Percentiles rank a stretch among this genome's conserved stretches.
Conservation (phyloP, 2,888 invertebrate species). For the Venustoraphidia nigricollis region DNA sequence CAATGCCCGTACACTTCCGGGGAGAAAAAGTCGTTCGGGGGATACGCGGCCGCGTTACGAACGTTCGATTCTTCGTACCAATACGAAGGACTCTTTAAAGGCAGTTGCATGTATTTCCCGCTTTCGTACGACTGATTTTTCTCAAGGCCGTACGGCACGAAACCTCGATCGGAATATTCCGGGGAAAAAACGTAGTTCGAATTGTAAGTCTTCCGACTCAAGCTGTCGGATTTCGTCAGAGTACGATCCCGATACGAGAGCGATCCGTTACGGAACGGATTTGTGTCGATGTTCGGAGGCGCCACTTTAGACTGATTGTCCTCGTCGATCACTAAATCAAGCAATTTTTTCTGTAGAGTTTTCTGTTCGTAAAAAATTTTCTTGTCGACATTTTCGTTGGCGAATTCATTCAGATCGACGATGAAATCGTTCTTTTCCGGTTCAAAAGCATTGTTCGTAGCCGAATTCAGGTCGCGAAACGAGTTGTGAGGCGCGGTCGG, state of each 20-base stretch:
- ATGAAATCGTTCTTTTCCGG: too few relatives aligned
- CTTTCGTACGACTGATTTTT: conserved; percentile 15
- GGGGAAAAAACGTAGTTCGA: conserved; percentile 13
- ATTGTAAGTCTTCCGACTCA: conserved; percentile 26
- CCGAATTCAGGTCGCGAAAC: conserved; percentile 21
- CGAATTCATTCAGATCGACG: too few relatives aligned
- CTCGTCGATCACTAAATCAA: conserved; percentile 21
- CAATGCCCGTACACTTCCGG: too few relatives aligned
- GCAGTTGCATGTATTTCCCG: conserved; percentile 6
- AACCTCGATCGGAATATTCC: conserved; percentile 6
- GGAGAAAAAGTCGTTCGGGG: too few relatives aligned
- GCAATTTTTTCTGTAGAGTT: conserved; percentile 18
- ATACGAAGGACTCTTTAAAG: conserved; percentile 7
- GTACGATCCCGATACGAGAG: conserved; percentile 22
- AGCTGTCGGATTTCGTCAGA: conserved; percentile 28
- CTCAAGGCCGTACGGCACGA: conserved; percentile 13
- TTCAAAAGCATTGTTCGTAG: background rate
- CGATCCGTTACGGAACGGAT: conserved; percentile 7
- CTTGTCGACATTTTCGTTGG: background rate
- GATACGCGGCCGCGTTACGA: too few relatives aligned
- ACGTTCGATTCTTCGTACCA: conserved; percentile 6
- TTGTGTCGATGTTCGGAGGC: conserved; percentile 14
- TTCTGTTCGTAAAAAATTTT: conserved; percentile 10
- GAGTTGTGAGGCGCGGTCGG: conserved; percentile 21
- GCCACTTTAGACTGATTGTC: background rate